A percentile compares a stretch with the other conserved stretches of the same genome.
Evolutionary conservation across 2,888 invertebrate genomes (phyloP).

Genomic region (Drosophila yooni): DNA sequence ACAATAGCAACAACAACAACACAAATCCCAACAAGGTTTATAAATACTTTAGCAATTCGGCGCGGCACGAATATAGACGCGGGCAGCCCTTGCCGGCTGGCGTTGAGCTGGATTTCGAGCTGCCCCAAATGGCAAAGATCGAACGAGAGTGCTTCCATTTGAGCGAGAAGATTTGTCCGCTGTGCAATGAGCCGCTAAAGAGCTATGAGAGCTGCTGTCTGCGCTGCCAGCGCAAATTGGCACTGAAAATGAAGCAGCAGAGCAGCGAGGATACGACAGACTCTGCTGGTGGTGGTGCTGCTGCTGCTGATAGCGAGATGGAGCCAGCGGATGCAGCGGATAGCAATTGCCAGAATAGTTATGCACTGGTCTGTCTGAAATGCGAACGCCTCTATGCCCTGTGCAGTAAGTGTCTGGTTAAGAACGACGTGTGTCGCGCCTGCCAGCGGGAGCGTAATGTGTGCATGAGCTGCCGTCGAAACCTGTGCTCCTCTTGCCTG

Average conservation of each 20-base stretch:
- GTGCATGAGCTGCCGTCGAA: slow-evolving; percentile 81
- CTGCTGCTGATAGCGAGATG: background rate
- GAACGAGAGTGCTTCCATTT: slow-evolving; percentile 82
- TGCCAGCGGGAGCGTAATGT: slow-evolving; percentile 82
- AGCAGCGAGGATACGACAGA: slow-evolving; percentile 29
- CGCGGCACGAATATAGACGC: slow-evolving; percentile 79
- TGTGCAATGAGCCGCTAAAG: slow-evolving; percentile 80
- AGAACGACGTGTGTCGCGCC: slow-evolving; percentile 77
- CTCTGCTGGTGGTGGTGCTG: background rate
- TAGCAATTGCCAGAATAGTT: slow-evolving; percentile 65
- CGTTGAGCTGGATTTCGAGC: slow-evolving; percentile 75
- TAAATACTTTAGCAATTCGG: slow-evolving; percentile 85
- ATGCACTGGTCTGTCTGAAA: slow-evolving; percentile 78
- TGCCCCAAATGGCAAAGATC: slow-evolving; percentile 68
- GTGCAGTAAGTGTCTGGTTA: slow-evolving; percentile 76
- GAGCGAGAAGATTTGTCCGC: slow-evolving; percentile 81
- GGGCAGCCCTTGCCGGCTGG: slow-evolving; percentile 64
- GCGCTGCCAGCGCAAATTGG: slow-evolving; percentile 79
- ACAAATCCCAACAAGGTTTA: slow-evolving; percentile 82
- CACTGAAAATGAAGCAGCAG: slow-evolving; percentile 63
- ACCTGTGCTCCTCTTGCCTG: slow-evolving; percentile 81
- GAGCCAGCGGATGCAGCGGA: slow-evolving; percentile 31
- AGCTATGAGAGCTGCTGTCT: slow-evolving; percentile 82
- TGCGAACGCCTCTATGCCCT: slow-evolving; percentile 81
- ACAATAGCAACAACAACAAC: slow-evolving; percentile 11